A percentile compares a stretch with the other conserved stretches of the same genome.
Conservation (phyloP, 1,140 invertebrate genomes). For the Lineus longissimus region DNA sequence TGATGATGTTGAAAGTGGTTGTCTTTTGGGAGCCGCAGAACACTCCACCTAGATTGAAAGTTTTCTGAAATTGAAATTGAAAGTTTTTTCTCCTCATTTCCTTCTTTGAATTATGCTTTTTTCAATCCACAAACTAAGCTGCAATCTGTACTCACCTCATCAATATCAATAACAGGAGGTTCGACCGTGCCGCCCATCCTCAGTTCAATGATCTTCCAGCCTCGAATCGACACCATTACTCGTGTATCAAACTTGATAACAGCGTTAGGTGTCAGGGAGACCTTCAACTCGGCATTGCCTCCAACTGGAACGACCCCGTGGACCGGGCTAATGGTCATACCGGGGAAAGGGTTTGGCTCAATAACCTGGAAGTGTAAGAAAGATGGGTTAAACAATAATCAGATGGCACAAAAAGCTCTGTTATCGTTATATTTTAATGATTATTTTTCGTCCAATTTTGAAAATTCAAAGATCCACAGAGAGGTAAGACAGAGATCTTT, state of each 20-base stretch:
- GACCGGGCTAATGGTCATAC: conserved; percentile 42
- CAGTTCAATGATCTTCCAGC: conserved; percentile 44
- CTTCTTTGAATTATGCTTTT: background rate
- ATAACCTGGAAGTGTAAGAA: conserved; percentile 33
- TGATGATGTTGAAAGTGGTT: conserved; percentile 41
- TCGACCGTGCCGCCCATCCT: conserved; percentile 51
- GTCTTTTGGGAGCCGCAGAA: conserved; percentile 44
- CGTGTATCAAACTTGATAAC: conserved; percentile 54
- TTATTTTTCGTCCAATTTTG: too few relatives aligned
- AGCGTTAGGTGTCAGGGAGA: conserved; percentile 43
- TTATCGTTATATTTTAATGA: too few relatives aligned
- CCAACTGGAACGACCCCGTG: conserved; percentile 51
- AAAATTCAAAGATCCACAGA: too few relatives aligned
- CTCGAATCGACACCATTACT: conserved; percentile 46
- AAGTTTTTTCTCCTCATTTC: background rate
- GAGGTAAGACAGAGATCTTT: too few relatives aligned
- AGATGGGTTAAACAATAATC: too few relatives aligned
- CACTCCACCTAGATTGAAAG: conserved; percentile 51
- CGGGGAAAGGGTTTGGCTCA: conserved; percentile 50
- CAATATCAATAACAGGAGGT: conserved; percentile 48
- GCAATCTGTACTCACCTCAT: conserved; percentile 39
- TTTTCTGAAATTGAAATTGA: conserved; percentile 31
- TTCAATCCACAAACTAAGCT: background rate
- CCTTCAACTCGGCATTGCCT: conserved; percentile 41
- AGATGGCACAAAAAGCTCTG: too few relatives aligned